phyloP scores from a whole-genome alignment of 2,888 invertebrate genomes.

The Tenthredo distinguenda region DNA sequence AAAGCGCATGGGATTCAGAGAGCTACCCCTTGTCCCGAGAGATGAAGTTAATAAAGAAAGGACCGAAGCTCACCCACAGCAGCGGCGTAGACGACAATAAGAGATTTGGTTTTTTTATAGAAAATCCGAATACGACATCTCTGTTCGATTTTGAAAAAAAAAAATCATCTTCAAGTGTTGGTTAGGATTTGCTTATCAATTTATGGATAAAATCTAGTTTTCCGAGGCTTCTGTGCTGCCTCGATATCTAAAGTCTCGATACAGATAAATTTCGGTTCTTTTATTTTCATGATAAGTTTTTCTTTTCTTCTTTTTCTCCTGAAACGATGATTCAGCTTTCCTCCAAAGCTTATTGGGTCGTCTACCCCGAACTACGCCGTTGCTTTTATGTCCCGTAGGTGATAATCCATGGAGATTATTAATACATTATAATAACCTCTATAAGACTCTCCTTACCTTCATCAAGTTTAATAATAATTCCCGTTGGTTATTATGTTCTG shows the following conservation, averaged over 20 bases:
- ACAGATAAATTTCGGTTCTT: not conserved
- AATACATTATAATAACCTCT: constrained; percentile 3
- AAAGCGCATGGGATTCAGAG: not conserved
- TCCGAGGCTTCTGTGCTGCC: not conserved
- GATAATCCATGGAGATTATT: constrained; percentile 2
- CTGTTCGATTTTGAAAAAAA: not conserved
- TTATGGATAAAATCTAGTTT: not conserved
- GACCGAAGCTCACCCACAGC: not conserved
- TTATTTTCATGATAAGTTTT: not conserved
- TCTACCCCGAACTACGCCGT: not conserved
- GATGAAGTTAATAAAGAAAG: constrained; percentile 15
- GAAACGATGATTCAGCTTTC: not conserved
- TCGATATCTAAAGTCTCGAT: not conserved
- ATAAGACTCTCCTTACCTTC: not conserved
- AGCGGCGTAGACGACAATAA: not conserved
- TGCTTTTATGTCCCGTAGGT: not conserved
- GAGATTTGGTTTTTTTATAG: not conserved
- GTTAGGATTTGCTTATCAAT: not conserved
- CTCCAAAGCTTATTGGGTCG: not conserved
- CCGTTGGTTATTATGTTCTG: not conserved
- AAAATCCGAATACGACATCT: not conserved
- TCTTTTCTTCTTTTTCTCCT: not conserved
- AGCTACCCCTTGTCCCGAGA: not conserved
- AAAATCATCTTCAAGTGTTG: not conserved
- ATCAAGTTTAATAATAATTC: constrained; percentile 6